Evolutionary conservation across 2,888 invertebrate genomes (phyloP).

Genomic region (Plemyria rubiginata): DNA sequence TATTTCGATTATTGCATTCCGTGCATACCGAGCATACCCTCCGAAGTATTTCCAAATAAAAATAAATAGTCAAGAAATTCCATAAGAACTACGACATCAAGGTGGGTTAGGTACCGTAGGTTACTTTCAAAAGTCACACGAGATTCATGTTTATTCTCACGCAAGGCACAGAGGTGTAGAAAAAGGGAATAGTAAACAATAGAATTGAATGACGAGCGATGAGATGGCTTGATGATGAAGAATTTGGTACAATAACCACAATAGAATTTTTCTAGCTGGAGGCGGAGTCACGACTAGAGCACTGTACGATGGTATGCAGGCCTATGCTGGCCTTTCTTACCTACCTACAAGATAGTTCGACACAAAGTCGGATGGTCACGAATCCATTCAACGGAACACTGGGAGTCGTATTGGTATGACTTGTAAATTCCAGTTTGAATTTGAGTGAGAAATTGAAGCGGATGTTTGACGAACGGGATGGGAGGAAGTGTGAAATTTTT

Average conservation of each 20-base stretch:
- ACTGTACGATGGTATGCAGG: conserved; percentile 60
- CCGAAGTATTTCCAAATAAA: conserved; percentile 60
- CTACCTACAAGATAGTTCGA: conserved; percentile 54
- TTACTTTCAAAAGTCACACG: conserved; percentile 57
- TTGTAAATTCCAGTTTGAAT: conserved; percentile 47
- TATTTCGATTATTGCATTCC: conserved; percentile 64
- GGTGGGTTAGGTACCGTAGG: background rate
- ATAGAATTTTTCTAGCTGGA: conserved; percentile 80
- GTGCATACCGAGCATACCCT: conserved; percentile 49
- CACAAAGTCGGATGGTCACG: conserved; percentile 64
- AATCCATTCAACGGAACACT: conserved; percentile 60
- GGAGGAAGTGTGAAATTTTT: conserved; percentile 39
- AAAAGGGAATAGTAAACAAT: conserved; percentile 64
- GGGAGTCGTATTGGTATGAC: conserved; percentile 51
- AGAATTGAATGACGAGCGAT: conserved; percentile 61
- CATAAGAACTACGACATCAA: conserved; percentile 53
- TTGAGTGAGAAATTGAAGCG: conserved; percentile 36
- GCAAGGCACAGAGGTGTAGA: conserved; percentile 50
- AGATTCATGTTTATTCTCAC: conserved; percentile 54
- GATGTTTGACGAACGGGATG: conserved; percentile 36
- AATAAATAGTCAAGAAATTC: conserved; percentile 64
- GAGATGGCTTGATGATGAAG: conserved; percentile 74
- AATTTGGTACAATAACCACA: conserved; percentile 82
- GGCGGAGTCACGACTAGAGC: conserved; percentile 67
- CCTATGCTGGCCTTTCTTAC: conserved; percentile 39